Evolutionary conservation across 2,113 vertebrate species (phyloP).

Genomic region (Hemibagrus wyckioides): DNA sequence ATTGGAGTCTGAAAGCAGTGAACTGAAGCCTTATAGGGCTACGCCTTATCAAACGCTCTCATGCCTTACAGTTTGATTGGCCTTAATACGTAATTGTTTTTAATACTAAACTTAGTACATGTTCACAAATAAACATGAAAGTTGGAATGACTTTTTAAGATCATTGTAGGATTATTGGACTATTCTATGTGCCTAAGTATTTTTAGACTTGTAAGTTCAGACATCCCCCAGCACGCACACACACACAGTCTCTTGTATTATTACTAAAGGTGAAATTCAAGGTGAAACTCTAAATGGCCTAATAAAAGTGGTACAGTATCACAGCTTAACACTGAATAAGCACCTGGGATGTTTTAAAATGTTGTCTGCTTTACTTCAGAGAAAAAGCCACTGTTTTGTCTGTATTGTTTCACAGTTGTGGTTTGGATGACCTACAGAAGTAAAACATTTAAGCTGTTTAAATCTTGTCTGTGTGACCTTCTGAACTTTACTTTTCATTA

Average conservation of each 20-base stretch:
- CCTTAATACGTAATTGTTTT: slow-evolving; percentile 23
- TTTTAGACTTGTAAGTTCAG: background rate
- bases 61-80: slow-evolving; percentile 3
- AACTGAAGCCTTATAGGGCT: slow-evolving; percentile 6
- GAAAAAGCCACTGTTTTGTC: slow-evolving; percentile 9
- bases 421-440: background rate
- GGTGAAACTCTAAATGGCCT: background rate
- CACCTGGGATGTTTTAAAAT: background rate
- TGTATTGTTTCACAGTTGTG: background rate
- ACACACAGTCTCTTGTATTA: background rate
- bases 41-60: slow-evolving; percentile 12
- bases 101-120: slow-evolving; percentile 22
- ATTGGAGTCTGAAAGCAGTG: slow-evolving; percentile 3
- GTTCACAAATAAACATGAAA: background rate
- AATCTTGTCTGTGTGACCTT: background rate
- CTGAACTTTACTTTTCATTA: background rate
- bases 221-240: background rate
- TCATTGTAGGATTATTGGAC: background rate
- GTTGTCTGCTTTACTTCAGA: background rate
- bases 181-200: background rate
- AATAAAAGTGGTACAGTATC: background rate
- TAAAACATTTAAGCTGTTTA: background rate
- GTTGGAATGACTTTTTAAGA: background rate
- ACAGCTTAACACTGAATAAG: background rate
- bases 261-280: slow-evolving; percentile 1